Evolutionary conservation across 1,140 invertebrate genomes (phyloP).

Genomic region (Caerostris extrusa): DNA sequence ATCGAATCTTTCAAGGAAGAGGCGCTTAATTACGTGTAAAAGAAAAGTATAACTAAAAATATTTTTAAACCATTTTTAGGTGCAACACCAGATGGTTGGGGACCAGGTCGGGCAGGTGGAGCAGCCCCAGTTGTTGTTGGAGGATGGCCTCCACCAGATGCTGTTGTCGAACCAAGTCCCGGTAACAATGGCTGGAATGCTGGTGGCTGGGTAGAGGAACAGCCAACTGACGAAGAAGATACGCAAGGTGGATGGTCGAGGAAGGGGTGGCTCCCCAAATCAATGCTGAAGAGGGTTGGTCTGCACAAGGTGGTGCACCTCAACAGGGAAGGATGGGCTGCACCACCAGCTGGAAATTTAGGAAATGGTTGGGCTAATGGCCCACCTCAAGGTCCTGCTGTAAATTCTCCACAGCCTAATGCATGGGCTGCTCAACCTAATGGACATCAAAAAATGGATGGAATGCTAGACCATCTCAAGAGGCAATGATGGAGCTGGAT

Average conservation of each 20-base stretch:
- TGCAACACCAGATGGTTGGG: conserved; percentile 8
- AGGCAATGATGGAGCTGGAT: background rate
- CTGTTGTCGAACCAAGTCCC: background rate
- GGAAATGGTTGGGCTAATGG: conserved; percentile 38
- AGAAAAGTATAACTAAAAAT: too few relatives aligned
- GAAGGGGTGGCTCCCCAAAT: background rate
- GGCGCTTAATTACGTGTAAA: too few relatives aligned
- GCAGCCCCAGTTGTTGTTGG: background rate
- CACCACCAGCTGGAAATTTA: background rate
- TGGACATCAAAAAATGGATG: background rate
- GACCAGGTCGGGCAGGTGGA: background rate
- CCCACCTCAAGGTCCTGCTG: background rate
- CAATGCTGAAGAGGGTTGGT: background rate
- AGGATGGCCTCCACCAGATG: background rate
- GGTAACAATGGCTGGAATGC: background rate
- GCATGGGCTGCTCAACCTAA: conserved; percentile 15
- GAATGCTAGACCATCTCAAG: background rate
- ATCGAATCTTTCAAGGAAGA: too few relatives aligned
- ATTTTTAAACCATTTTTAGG: background rate
- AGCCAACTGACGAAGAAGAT: background rate
- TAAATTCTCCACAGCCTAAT: conserved; percentile 29
- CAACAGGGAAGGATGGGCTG: background rate
- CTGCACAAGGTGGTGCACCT: background rate
- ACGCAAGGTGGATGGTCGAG: conserved; percentile 11
- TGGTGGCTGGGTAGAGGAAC: conserved; percentile 46